Percentiles rank a stretch among this genome's conserved stretches.
phyloP scores from a whole-genome alignment of 2,113 vertebrate genomes.

The Copsychus sechellarum region DNA sequence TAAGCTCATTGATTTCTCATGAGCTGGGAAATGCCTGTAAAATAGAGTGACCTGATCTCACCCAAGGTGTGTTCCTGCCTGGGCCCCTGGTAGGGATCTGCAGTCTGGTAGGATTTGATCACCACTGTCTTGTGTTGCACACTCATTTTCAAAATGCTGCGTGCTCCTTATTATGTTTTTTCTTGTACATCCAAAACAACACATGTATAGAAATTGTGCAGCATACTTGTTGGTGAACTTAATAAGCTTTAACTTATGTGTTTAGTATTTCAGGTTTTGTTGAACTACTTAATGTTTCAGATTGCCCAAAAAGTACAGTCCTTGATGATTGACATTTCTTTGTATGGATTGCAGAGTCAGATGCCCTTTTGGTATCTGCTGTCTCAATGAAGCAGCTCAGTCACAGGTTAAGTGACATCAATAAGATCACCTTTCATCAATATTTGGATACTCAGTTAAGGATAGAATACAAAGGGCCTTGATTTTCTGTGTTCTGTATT shows the following conservation, averaged over 20 bases:
- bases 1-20: background rate
- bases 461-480: background rate
- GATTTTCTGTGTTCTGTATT: background rate
- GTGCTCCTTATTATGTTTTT: background rate
- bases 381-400: background rate
- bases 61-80: background rate
- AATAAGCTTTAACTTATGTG: background rate
- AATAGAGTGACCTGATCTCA: background rate
- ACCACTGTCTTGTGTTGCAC: rapidly evolving
- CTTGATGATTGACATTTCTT: background rate
- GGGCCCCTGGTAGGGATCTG: too few species aligned
- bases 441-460: background rate
- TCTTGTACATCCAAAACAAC: background rate
- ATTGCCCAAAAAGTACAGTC: background rate
- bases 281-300: background rate
- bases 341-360: background rate
- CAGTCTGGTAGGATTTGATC: background rate
- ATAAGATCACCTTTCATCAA: background rate
- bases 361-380: background rate
- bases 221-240: background rate
- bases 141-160: background rate
- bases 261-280: background rate
- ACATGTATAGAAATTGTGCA: background rate
- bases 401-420: background rate
- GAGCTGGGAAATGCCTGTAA: background rate